Evolutionary conservation across 2,113 vertebrate genomes (phyloP), one percentile per base, ranked within the genome.

Genomic region (Rhabdornis inornatus): DNA sequence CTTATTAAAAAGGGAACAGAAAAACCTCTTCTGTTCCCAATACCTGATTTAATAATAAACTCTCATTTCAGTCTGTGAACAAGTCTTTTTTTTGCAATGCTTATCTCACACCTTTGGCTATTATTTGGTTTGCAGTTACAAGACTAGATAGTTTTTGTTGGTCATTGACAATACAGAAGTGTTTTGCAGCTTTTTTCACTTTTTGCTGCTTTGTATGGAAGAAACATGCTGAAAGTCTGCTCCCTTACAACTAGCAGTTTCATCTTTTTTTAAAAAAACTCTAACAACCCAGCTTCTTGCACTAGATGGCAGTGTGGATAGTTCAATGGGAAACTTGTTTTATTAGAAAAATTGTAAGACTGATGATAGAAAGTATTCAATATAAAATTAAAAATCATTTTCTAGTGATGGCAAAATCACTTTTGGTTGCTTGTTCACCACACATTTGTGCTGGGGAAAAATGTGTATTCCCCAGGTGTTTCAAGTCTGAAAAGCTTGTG

Each of bases 261-360:
- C 5, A 15, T 39, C 1, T 37, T 42, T 75, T 10, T 4, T 5
- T 2, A 2, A 6, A n/a, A 60, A n/a, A 5, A 12, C 2, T 1
- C 5, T 10, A 28, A 27, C 23, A 87, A 16, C 35, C 9, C n/a
- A 56, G 8, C 37, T 87, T 47, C 74, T 65, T 91, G 90, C 94
- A 89, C 90, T 96, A 96, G 95, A 70, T 97, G 96, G 96, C 95
- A 97, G 88, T 95, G 47, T 90, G 47, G 86, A 35, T 89, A 83
- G 59, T 86, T 93, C n/a, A 86, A 7, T 31, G 20, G 50, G 30
- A 88, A 91, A 63, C 12, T 68, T 60, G 18, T 25, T 59, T 84
- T 68, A 74, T 56, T 80, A 12, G 24, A 44, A 86, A 81, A 90
- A 68, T 31, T 1, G 0, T n/a, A 89, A 83, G 33, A 78, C 30